phyloP scores from a whole-genome alignment of 2,888 invertebrate genomes.

The Chloroclysta siterata region DNA sequence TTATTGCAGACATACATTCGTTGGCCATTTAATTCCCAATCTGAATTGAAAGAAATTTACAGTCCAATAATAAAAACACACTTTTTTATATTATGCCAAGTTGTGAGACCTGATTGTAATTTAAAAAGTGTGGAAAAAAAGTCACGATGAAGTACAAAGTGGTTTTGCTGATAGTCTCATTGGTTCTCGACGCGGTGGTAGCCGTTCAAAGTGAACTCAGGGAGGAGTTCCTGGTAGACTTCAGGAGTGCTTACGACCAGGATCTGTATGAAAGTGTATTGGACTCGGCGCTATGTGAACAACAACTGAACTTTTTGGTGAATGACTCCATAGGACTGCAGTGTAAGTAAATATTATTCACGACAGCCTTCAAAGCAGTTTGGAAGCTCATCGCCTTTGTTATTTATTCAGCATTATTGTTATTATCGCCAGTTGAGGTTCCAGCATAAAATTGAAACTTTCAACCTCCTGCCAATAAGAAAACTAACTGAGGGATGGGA shows the following conservation, averaged over 20 bases:
- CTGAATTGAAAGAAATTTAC: too few species aligned
- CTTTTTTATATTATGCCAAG: too few species aligned
- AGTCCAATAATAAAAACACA: too few species aligned
- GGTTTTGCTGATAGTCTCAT: conserved; percentile 15
- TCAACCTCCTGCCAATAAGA: too few species aligned
- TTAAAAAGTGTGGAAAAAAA: not conserved
- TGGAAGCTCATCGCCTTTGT: too few species aligned
- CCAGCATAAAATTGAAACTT: too few species aligned
- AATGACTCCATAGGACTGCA: conserved; percentile 38
- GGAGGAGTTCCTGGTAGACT: conserved; percentile 24
- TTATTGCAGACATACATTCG: not conserved
- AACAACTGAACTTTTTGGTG: conserved; percentile 48
- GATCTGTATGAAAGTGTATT: conserved; percentile 57
- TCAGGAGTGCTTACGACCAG: conserved; percentile 52
- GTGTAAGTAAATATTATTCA: conserved; percentile 49
- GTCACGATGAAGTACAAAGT: conserved; percentile 25
- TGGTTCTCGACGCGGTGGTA: conserved; percentile 8
- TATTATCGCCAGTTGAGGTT: too few species aligned
- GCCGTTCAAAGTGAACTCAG: conserved; percentile 12
- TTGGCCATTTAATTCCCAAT: not conserved
- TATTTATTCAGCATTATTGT: too few species aligned
- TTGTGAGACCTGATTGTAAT: too few species aligned
- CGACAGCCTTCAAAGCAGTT: too few species aligned
- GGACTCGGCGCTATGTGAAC: conserved; percentile 50
- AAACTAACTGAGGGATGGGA: too few species aligned